Evolutionary conservation across 1,140 invertebrate genomes (phyloP), one percentile per base, ranked within the genome.

Genomic region (Battus philenor): DNA sequence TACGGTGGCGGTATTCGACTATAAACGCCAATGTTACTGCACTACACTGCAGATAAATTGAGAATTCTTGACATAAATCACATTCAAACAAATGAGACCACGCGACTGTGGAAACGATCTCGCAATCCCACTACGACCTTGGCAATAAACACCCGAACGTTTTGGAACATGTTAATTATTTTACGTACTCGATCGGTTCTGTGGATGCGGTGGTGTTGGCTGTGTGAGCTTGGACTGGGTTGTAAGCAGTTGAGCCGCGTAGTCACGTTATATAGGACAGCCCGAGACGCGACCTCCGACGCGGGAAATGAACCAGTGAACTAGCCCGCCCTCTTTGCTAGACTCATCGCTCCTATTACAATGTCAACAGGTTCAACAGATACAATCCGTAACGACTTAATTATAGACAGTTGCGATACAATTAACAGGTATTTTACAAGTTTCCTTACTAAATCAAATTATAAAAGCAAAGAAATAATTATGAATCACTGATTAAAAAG

Each of bases 261-360:
- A 62, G 47, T 69, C 64, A 60, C 58, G 68, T 77, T 83, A 83
- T 83, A 83, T 83, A 83, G 79, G 73, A 70, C 72, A 78, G 36
- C 10, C 5, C 22, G 36, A 39, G 36, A 39, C 31, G 56, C 67
- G 79, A 79, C 79, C 79, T 83, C 71, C 63, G 62, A 33, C 46
- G 50, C 61, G 62, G 70, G 70, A 68, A 69, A 54, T 63, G 46
- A 26, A 24, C 36, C 12, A n/a, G 34, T 6, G 5, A 2, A 8
- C 7, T 7, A 12, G 7, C 38, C 17, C 13, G 38, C 24, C 13
- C 38, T 41, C 38, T 15, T 8, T 16, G 38, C 53, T 48, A 60
- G 54, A 52, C 30, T 48, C 32, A 50, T 27, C 26, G 43, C 31
- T 36, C 27, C 22, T 12, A 39, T 11, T 10, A 10, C 38, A 41